Conservation (phyloP, 1,140 invertebrate species). For the Drosophila repletoides region DNA sequence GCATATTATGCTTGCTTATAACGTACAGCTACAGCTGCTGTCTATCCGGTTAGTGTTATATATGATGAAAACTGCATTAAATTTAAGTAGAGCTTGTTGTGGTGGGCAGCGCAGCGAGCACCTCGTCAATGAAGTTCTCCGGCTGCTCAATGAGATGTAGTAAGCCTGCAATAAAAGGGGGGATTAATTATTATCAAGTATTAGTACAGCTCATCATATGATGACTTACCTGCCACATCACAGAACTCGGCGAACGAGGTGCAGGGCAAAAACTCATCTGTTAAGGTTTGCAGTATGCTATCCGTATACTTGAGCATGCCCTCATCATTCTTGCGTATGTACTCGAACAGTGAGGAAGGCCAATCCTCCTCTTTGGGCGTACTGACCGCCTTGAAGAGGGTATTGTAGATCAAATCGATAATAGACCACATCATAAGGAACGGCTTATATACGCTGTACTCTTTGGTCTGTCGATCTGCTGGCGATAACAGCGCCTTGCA, state of each 20-base stretch:
- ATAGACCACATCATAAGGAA: constrained; percentile 93
- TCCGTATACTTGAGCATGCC: constrained; percentile 93
- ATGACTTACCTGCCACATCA: constrained; percentile 88
- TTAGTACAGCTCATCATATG: background rate
- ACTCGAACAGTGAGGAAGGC: constrained; percentile 94
- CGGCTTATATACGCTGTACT: constrained; percentile 93
- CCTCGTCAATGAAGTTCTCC: constrained; percentile 69
- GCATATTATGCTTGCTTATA: constrained; percentile 34
- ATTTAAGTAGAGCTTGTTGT: constrained; percentile 65
- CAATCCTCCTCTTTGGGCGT: constrained; percentile 91
- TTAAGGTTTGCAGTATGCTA: constrained; percentile 90
- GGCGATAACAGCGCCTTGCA: constrained; percentile 83
- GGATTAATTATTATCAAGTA: background rate
- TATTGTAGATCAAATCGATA: constrained; percentile 89
- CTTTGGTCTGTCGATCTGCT: constrained; percentile 85
- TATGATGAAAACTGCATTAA: constrained; percentile 20
- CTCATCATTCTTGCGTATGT: constrained; percentile 97
- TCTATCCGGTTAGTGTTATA: constrained; percentile 23
- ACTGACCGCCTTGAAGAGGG: constrained; percentile 87
- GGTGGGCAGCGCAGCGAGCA: constrained; percentile 69
- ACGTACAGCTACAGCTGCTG: constrained; percentile 18
- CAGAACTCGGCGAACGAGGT: constrained; percentile 95
- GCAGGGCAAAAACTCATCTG: constrained; percentile 95
- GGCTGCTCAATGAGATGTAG: constrained; percentile 78
- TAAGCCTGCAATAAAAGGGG: constrained; percentile 46